Conservation (phyloP, 2,797 vertebrate genomes). For the Australoheros facetus region DNA sequence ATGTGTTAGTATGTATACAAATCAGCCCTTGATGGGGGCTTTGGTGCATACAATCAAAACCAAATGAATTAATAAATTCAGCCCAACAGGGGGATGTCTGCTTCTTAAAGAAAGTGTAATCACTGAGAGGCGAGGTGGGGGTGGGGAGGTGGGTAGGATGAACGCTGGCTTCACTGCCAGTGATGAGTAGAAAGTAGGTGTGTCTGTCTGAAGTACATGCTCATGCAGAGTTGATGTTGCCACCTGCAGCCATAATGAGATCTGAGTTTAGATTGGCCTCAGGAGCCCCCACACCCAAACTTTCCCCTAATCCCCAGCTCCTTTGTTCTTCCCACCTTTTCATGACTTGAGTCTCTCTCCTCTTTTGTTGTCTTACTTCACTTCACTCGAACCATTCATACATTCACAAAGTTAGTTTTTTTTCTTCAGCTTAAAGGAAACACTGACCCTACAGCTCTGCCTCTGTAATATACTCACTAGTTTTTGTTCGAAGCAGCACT, state of each 20-base stretch:
- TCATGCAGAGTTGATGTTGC: slow-evolving; percentile 38
- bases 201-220: slow-evolving; percentile 22
- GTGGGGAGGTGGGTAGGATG: slow-evolving; percentile 8
- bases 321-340: slow-evolving; percentile 6
- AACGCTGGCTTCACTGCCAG: slow-evolving; percentile 2
- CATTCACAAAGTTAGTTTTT: not conserved
- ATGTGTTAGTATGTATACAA: slow-evolving; percentile 83
- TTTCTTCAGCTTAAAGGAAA: not conserved
- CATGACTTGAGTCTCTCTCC: slow-evolving; percentile 22
- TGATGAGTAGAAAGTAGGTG: slow-evolving; percentile 18
- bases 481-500: not conserved
- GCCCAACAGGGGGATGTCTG: slow-evolving; percentile 59
- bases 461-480: not conserved
- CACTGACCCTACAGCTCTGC: not conserved
- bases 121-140: slow-evolving; percentile 37
- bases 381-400: not conserved
- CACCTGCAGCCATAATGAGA: slow-evolving; percentile 48
- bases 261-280: slow-evolving; percentile 19
- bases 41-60: slow-evolving; percentile 70
- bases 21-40: slow-evolving; percentile 76
- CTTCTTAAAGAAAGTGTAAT: slow-evolving; percentile 71
- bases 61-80: slow-evolving; percentile 74
- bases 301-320: not conserved
- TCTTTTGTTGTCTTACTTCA: slow-evolving; percentile 30
- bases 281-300: not conserved